phyloP scores from a whole-genome alignment of 2,888 invertebrate genomes.

The Cheilosia urbana region DNA sequence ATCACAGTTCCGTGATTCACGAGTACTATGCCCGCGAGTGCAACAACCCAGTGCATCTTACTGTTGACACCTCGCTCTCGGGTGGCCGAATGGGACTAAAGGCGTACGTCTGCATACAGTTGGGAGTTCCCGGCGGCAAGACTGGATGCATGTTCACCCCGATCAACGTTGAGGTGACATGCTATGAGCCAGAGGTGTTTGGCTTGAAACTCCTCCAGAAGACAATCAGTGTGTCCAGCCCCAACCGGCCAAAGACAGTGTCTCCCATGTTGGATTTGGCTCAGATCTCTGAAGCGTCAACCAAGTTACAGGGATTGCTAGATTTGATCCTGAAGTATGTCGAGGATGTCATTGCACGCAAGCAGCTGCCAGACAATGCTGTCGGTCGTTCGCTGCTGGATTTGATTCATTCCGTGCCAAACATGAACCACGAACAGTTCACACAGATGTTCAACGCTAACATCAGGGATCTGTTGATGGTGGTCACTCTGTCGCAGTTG shows the following conservation, averaged over 20 bases:
- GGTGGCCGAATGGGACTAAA: conserved; percentile 96
- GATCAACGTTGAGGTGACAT: conserved; percentile 93
- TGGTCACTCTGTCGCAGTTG: conserved; percentile 96
- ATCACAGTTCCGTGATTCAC: conserved; percentile 98
- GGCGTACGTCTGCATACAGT: conserved; percentile 95
- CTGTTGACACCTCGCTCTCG: conserved; percentile 95
- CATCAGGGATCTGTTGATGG: conserved; percentile 99
- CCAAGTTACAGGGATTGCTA: conserved; percentile 90
- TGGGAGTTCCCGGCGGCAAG: conserved; percentile 97
- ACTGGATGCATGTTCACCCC: conserved; percentile 98
- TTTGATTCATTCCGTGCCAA: conserved; percentile 95
- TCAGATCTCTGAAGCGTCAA: conserved; percentile 94
- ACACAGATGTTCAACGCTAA: conserved; percentile 97
- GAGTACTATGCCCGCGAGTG: conserved; percentile 98
- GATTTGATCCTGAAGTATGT: conserved; percentile 93
- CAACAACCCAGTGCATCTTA: conserved; percentile 96
- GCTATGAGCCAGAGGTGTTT: conserved; percentile 96
- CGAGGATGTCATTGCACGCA: conserved; percentile 94
- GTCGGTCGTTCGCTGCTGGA: conserved; percentile 95
- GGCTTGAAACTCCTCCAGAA: conserved; percentile 93
- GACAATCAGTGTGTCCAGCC: conserved; percentile 87
- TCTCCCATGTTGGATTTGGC: conserved; percentile 89
- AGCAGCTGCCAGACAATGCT: conserved; percentile 91
- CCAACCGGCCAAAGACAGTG: conserved; percentile 86
- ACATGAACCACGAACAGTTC: conserved; percentile 95